Evolutionary conservation across 1,140 invertebrate species (phyloP), one percentile per base, ranked within the genome.

Genomic region (Rhyzopertha dominica): DNA sequence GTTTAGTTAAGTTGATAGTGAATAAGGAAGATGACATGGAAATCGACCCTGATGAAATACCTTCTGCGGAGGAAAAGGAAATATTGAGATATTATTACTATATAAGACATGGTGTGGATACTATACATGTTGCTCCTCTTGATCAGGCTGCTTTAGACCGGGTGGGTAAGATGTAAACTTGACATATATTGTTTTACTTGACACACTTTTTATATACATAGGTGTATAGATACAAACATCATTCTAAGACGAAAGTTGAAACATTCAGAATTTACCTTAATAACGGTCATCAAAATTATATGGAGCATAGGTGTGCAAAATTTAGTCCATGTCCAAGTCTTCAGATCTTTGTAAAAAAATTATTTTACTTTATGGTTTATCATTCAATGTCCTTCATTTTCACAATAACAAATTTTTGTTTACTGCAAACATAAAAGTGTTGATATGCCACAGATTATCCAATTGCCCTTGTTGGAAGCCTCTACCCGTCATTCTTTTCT

Each of bases 41-140:
- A 5, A 68, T 69, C 44, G 65, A 62, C 17, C 51, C 55, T 0
- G 55, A 67, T 32, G 37, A 52, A 16, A 71, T 77, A 55, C 76
- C 80, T 20, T 73, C 73, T 12, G 70, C 74, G 5, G 69, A 76
- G 20, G 83, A 89, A 54, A 77, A 77, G 41, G 78, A 87, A 58
- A 66, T 86, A 50, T 64, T 89, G 53, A 75, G 86, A 50, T 95
- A 95, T 70, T 89, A 92, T 63, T 91, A 90, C 68, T 95, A 93
- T 57, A 80, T 94, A 37, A 81, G 84, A 58, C 82, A 91, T 67
- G 90, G 89, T 0, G 83, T 94, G 22, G 88, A 92, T 61, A 90
- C 89, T 24, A 79, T 82, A 39, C 81, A 91, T 63, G 85, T 95
- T 1, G 82, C 87, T 13, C 81, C 88, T 1, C 77, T 95, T 65